These are phyloP conservation scores for Drosophila kurseongensis DNA, from an alignment of 1,140 invertebrate genomes.

Conservation along the genomic window DNA sequence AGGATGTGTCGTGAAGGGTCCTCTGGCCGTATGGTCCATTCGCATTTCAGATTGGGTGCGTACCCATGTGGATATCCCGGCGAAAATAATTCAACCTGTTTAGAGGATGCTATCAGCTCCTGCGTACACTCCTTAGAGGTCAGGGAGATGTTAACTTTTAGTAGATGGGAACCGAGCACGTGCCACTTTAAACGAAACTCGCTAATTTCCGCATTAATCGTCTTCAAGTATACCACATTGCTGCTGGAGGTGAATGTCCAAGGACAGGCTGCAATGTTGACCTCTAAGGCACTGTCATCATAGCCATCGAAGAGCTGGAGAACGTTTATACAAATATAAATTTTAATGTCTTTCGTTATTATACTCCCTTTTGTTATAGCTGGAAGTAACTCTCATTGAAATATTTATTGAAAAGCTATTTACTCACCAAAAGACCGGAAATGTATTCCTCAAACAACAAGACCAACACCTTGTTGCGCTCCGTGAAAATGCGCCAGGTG, in stretches of 20 bases:
- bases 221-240: constrained; percentile 88
- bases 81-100: constrained; percentile 86
- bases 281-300: constrained; percentile 86
- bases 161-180: not conserved
- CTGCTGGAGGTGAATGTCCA: constrained; percentile 87
- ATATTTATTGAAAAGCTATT: not conserved
- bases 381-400: too few species aligned
- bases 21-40: constrained; percentile 89
- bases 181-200: constrained; percentile 88
- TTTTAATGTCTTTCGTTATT: too few species aligned
- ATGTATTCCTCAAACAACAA: constrained; percentile 66
- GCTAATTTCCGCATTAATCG: constrained; percentile 78
- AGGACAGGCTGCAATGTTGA: constrained; percentile 85
- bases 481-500: constrained; percentile 67
- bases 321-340: too few species aligned
- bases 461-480: constrained; percentile 25
- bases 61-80: constrained; percentile 93
- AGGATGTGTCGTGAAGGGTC: constrained; percentile 86
- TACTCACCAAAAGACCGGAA: constrained; percentile 59
- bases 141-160: constrained; percentile 21
- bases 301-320: constrained; percentile 87
- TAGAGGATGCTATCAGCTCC: not conserved
- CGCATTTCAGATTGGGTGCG: constrained; percentile 88
- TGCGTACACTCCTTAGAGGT: constrained; percentile 34
- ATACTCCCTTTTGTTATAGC: too few species aligned